Evolutionary conservation across 2,888 invertebrate genomes (phyloP), one percentile per base, ranked within the genome.

Genomic region (Cosmopolites sordidus): DNA sequence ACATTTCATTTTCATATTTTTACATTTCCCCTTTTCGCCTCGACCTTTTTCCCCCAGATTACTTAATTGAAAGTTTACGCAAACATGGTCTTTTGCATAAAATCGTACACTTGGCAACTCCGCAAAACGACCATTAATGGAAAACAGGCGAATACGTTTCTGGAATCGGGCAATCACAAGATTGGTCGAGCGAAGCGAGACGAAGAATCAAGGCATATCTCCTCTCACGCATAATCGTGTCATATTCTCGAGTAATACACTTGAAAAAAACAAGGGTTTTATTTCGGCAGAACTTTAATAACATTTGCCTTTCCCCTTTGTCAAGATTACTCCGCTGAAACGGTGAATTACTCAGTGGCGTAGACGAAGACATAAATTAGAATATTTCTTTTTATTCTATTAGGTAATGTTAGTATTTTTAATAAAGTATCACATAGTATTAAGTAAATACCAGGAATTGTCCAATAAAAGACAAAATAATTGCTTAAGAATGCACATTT

Each of bases 131-230:
- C 42, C 42, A 53, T 53, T 56, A 56, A 56, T 53, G 56, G 41
- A 53, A 56, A 56, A 56, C 48, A 53, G 53, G 40, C 47, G 49
- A 49, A 56, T 53, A 52, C 50, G 44, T 53, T 49, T 47, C 63
- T 62, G 63, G 64, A 68, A 69, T 68, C 68, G 67, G 69, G 72
- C 69, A 72, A 73, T 73, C 71, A 71, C 68, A 69, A 70, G 71
- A 73, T 72, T 72, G 72, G 70, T 68, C 64, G 64, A 58, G 60
- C 49, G 53, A 56, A 50, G 41, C 41, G 18, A 30, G 40, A 40
- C 39, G 45, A 42, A 47, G 14, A 46, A 45, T 53, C 49, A 57
- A 38, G 60, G 22, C 51, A 56, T 55, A 58, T 60, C 60, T 59
- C 60, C 61, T 58, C 65, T 68, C 63, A 71, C 69, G 72, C 72